Conservation (phyloP, 2,888 invertebrate species). For the Holacanthella duospinosa region DNA sequence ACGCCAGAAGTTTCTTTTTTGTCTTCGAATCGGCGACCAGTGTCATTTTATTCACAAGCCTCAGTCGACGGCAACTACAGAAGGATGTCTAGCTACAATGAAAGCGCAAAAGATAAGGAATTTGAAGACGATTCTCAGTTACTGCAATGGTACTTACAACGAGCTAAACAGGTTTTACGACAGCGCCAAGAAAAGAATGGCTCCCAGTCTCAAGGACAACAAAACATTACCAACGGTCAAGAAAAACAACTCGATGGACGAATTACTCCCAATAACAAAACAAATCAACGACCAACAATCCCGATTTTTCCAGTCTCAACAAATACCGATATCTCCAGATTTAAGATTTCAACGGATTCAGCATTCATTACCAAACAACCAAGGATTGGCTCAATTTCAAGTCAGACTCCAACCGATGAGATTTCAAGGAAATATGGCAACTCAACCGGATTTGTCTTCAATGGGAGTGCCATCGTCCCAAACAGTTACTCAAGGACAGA, state of each 20-base stretch:
- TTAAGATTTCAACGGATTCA: too few relatives aligned
- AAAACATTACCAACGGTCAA: too few relatives aligned
- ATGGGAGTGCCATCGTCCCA: background rate
- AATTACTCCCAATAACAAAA: background rate
- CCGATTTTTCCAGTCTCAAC: too few relatives aligned
- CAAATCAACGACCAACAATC: background rate
- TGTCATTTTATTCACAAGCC: conserved; percentile 11
- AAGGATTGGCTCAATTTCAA: background rate
- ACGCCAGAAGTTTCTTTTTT: background rate
- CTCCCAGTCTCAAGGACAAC: too few relatives aligned
- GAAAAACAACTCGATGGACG: too few relatives aligned
- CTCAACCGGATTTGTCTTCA: background rate
- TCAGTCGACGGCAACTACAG: conserved; percentile 3
- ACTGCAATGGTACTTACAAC: conserved; percentile 9
- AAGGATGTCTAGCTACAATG: conserved; percentile 6
- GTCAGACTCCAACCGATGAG: background rate
- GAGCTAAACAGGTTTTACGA: conserved; percentile 9
- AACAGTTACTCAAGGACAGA: background rate
- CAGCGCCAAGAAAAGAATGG: background rate
- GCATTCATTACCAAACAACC: too few relatives aligned
- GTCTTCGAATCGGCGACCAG: conserved; percentile 4
- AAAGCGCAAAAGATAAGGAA: conserved; percentile 4
- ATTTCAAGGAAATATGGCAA: background rate
- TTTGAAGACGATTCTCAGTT: conserved; percentile 8
- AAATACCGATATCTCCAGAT: too few relatives aligned